Base-by-base conservation (phyloP, 2,797 vertebrate genomes). In the Myripristis jacobus region DNA sequence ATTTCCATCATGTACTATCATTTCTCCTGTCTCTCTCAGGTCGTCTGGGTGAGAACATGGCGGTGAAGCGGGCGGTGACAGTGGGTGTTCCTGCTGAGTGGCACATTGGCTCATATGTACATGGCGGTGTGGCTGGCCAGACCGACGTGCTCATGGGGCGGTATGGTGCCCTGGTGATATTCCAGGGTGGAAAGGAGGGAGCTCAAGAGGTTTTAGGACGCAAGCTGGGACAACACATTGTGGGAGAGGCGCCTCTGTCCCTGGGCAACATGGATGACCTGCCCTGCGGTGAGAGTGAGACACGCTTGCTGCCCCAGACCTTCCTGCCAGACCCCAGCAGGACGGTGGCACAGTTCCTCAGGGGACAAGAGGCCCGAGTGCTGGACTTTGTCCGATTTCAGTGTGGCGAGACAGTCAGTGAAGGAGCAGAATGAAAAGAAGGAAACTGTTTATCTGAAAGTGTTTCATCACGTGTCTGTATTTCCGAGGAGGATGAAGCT, bases 311-410 rank as follows among this genome's bases (percentile, higher is more conserved):
- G 72, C 91, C 95, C 4, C 97, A 98, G 88, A 93, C 92, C 0
- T 96, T 96, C 73, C 83, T 97, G 57, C 84, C 89, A 58, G 95
- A 97, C 34, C 92, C 96, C 7, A 93, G 90, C 67, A 92, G 93
- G 74, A 97, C 96, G 0, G 89, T 98, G 80, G 96, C 95, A 1
- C 93, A 97, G 87, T 96, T 94, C 53, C 88, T 97, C 66, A 86
- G 65, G 38, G 94, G 93, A 5, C 89, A 93, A 1, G 90, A 93
- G 0, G 93, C 96, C 22, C 85, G 87, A 9, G 94, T 97, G 9
- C 77, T 96, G 46, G 96, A 97, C 89, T 98, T 98, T 72, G 91
- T 96, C 46, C 91, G 96, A 43, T 97, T 96, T 82, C 94, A 96
- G 56, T 96, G 96, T 84, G 96, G 96, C 0, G 96, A 97, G 77